Evolutionary conservation across 2,113 vertebrate species (phyloP), one percentile per base, ranked within the genome.

Genomic region (Phoxinus phoxinus): DNA sequence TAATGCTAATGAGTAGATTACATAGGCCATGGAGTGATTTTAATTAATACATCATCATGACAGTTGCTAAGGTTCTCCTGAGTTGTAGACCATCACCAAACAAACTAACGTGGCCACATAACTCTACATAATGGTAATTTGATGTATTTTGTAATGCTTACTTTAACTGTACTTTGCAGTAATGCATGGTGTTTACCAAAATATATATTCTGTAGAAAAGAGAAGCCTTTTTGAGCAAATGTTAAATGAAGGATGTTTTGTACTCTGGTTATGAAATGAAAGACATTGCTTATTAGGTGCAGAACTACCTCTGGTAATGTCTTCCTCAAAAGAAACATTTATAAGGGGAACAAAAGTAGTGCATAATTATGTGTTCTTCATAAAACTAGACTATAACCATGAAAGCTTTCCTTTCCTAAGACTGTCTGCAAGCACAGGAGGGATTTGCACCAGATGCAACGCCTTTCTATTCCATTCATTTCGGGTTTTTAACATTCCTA

Each of bases 291-390:
- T 37, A 59, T 44, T 85, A 72, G 15, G 15, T 23, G 58, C 46
- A 44, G 41, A 41, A 19, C 3, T 9, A 56, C 23, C 61, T 58
- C 30, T 41, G 27, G 46, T 21, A 32, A 19, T 72, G 48, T 67
- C 41, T 48, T 88, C 82, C 82, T 86, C 83, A 87, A 88, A 72
- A 76, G 85, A 90, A 73, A 76, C 84, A 37, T 88, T 87, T 88
- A 69, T 51, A 19, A n/a, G 9, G 7, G 35, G 27, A 81, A 63
- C 53, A 63, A 67, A 53, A 83, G 65, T 53, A n/a, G 44, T 67
- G 41, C n/a, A 48, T 86, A 76, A 76, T 61, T 25, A 46, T 63
- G 78, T 65, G 78, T 81, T 85, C 13, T 65, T n/a, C 30, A 25
- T 41, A 30, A 53, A 67, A 76, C 44, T 76, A 23, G 25, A 12